phyloP scores from a whole-genome alignment of 2,797 vertebrate species.

The Cyprinella venusta region DNA sequence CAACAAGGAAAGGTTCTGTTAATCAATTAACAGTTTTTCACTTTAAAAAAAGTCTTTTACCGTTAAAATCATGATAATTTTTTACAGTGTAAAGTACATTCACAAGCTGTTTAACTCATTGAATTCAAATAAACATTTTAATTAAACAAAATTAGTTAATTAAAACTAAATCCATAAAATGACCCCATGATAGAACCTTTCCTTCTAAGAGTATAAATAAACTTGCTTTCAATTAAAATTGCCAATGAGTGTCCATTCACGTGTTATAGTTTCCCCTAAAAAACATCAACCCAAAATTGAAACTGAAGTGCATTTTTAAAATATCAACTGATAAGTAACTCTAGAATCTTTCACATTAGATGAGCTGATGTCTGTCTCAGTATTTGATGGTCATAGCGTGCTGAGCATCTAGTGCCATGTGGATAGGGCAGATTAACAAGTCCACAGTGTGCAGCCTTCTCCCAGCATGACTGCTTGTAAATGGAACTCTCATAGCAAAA shows the following conservation, averaged over 20 bases:
- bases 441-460: conserved; percentile 74
- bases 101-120: background rate
- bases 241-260: background rate
- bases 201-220: background rate
- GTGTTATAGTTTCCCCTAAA: background rate
- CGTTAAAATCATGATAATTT: too few relatives aligned
- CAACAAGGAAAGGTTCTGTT: too few relatives aligned
- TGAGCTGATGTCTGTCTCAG: conserved; percentile 70
- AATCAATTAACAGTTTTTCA: too few relatives aligned
- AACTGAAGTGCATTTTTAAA: conserved; percentile 45
- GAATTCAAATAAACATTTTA: background rate
- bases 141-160: background rate
- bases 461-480: conserved; percentile 81
- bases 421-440: conserved; percentile 79
- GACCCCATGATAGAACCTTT: background rate
- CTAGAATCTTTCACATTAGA: conserved; percentile 64
- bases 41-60: too few relatives aligned
- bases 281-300: conserved; percentile 7
- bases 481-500: conserved; percentile 77
- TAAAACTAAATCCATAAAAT: background rate
- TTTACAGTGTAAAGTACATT: background rate
- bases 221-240: background rate
- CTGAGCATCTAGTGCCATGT: conserved; percentile 78
- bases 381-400: conserved; percentile 62
- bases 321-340: conserved; percentile 52